Evolutionary conservation across 2,113 vertebrate species (phyloP).

Genomic region (Recurvirostra avosetta): DNA sequence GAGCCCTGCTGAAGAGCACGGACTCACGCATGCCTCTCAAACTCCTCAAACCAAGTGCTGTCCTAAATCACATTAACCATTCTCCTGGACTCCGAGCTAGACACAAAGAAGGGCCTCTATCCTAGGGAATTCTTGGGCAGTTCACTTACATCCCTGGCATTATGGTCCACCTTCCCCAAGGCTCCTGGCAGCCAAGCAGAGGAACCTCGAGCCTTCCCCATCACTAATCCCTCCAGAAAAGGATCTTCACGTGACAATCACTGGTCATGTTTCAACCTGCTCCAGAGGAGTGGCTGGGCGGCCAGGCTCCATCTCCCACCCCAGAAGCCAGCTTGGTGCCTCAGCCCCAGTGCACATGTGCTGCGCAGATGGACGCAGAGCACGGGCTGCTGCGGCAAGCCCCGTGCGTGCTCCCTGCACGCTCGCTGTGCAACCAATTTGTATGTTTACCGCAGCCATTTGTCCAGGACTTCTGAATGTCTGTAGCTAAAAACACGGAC

Average conservation of each 20-base stretch:
- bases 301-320: neutral
- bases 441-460: slow-evolving; percentile 35
- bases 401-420: neutral
- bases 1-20: neutral
- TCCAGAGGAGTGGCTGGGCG: neutral
- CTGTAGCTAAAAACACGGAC: neutral
- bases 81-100: neutral
- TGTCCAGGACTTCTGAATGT: slow-evolving; percentile 1
- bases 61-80: neutral
- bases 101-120: neutral
- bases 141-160: neutral
- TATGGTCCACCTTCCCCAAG: neutral
- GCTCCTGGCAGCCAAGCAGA: neutral
- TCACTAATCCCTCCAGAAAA: neutral
- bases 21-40: neutral
- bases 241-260: neutral
- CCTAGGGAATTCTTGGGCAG: neutral
- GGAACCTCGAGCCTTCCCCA: neutral
- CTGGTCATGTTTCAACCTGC: neutral
- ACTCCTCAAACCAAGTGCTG: neutral
- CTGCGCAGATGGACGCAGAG: neutral
- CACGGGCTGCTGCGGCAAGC: neutral
- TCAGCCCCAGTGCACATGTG: slow-evolving; percentile 19
- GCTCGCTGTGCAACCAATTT: neutral
- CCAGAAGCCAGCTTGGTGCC: neutral